These are phyloP conservation scores for Acanthochromis polyacanthus DNA, from an alignment of 2,113 vertebrate species.

Conservation along the genomic window DNA sequence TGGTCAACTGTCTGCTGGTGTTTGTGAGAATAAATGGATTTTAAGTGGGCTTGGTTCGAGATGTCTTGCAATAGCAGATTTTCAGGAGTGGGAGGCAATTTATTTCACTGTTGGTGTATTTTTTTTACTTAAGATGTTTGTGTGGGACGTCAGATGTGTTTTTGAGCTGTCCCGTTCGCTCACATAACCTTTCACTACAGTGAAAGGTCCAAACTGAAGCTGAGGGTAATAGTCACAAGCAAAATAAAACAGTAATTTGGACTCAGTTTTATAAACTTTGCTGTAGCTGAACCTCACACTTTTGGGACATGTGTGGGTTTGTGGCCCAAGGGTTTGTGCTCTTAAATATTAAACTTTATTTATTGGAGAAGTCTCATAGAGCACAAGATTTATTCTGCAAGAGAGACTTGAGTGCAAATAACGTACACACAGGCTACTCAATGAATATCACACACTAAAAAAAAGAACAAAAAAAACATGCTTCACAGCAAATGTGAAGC, in stretches of 20 bases:
- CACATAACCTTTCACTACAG: too few relatives aligned
- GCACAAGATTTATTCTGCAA: not conserved
- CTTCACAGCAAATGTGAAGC: not conserved
- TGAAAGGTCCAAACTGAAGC: too few relatives aligned
- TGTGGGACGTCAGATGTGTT: not conserved
- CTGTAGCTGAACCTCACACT: not conserved
- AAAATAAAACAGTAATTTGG: not conserved
- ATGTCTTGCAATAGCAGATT: constrained; percentile 14
- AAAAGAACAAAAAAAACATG: not conserved
- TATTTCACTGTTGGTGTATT: not conserved
- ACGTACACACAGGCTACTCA: too few relatives aligned
- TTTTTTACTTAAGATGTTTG: constrained; percentile 19
- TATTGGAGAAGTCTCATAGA: not conserved
- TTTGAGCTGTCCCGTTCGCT: not conserved
- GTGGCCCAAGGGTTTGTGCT: not conserved
- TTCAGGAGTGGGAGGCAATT: not conserved
- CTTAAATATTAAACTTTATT: not conserved
- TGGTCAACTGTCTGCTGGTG: constrained; percentile 11
- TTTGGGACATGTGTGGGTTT: not conserved
- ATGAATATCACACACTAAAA: too few relatives aligned
- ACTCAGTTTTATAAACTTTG: not conserved
- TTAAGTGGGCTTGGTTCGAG: constrained; percentile 18
- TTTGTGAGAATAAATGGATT: constrained; percentile 58
- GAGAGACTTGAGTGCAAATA: too few relatives aligned
- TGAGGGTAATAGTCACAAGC: not conserved